Base-by-base conservation (phyloP, 2,113 vertebrate species). In the Corvus moneduloides region DNA sequence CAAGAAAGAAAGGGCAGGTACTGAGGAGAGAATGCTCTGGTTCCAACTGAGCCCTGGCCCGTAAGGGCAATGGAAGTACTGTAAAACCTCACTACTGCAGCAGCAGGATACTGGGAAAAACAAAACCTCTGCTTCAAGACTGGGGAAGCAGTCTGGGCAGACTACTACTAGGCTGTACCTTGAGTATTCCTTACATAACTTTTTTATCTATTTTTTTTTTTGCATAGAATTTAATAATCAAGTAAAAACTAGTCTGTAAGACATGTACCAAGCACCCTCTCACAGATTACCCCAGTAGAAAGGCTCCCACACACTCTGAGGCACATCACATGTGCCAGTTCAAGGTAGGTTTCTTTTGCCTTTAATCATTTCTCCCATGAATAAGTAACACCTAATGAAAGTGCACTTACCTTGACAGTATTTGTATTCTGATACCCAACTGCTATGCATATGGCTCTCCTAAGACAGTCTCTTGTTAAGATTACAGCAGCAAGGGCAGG, bases 361-460 rank as follows among this genome's bases (percentile, higher is more conserved):
- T 95, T 84, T 92, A 63, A 79, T 84, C 0, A 32, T 46, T 83
- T 89, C 73, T 89, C 71, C 69, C 55, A 89, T 87, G 32, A 96
- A 94, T 91, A 92, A 96, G n/a, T 84, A 91, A 93, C 22, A 1
- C 30, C 66, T 48, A 74, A 78, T 67, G 59, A 63, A 93, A 85
- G 63, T 48, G 67, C 63, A 83, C 67, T 67, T 79, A 56, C 21
- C 6, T 30, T 75, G 71, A 58, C 75, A 74, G 63, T 17, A 69
- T 74, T 78, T 67, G 93, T 94, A 94, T 66, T 55, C 55, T 30
- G 79, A 96, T 90, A 94, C 43, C 35, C 39, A 74, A 1, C 63
- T 51, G 74, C 66, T 85, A 41, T 71, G 79, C 46, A 9, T 21
- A 66, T 61, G 37, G 62, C 58, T 59, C 62, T 71, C 39, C 64